Conservation (phyloP, 2,888 invertebrate species). For the Agonopterix alstromeriana region DNA sequence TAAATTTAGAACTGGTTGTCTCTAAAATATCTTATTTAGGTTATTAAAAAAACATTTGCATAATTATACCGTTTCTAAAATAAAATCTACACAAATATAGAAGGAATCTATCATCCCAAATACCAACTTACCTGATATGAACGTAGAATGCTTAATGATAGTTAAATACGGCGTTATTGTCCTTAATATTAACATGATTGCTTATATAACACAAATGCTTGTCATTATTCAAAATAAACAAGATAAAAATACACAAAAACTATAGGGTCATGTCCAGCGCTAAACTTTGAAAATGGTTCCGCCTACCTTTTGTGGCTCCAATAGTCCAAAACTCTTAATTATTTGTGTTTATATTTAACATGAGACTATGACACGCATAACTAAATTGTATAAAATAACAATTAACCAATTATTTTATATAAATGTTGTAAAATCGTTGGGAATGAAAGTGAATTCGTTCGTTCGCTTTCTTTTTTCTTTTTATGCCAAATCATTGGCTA, state of each 20-base stretch:
- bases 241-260: slow-evolving; percentile 11
- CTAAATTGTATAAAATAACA: not conserved
- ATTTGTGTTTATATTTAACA: not conserved
- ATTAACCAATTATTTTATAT: not conserved
- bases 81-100: too few species aligned
- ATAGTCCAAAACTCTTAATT: not conserved
- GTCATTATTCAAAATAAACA: slow-evolving; percentile 44
- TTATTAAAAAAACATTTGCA: too few species aligned
- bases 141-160: slow-evolving; percentile 29
- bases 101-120: too few species aligned
- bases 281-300: slow-evolving; percentile 31
- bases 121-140: slow-evolving; percentile 37
- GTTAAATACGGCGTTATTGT: slow-evolving; percentile 31
- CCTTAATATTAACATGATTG: slow-evolving; percentile 43
- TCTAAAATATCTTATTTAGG: too few species aligned
- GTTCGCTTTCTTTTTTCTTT: slow-evolving; percentile 11
- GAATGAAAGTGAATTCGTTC: slow-evolving; percentile 2
- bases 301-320: slow-evolving; percentile 5
- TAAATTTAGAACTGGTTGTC: too few species aligned
- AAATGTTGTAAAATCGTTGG: not conserved
- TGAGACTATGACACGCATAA: not conserved
- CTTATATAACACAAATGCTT: slow-evolving; percentile 48
- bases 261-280: slow-evolving; percentile 19
- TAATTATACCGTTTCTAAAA: too few species aligned
- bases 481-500: slow-evolving; percentile 48